These are phyloP conservation scores for Allacma fusca DNA, from an alignment of 2,888 invertebrate genomes.

Conservation along the genomic window DNA sequence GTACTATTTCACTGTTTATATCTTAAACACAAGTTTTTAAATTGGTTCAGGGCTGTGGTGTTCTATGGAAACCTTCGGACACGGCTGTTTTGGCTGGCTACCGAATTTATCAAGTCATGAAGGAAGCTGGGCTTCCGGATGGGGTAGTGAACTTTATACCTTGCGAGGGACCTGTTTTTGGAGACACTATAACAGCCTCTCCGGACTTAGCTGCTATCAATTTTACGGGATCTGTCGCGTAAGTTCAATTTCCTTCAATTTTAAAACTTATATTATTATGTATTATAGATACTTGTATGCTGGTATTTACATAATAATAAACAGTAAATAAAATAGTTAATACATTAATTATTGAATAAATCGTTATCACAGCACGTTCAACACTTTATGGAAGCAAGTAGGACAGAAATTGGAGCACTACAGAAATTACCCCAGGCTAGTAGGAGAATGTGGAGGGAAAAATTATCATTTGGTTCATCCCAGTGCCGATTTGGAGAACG, in stretches of 20 bases:
- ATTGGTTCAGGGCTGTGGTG: conserved; percentile 83
- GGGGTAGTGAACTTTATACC: conserved; percentile 98
- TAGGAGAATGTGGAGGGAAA: conserved; percentile 96
- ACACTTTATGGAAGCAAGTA: conserved; percentile 84
- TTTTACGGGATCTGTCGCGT: conserved; percentile 97
- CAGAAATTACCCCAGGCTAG: conserved; percentile 86
- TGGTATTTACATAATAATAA: too few species aligned
- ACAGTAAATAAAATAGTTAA: too few species aligned
- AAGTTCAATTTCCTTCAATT: conserved; percentile 64
- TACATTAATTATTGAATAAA: too few species aligned
- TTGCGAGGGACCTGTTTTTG: conserved; percentile 94
- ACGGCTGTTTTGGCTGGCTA: conserved; percentile 96
- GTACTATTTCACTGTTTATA: too few species aligned
- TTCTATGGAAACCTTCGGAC: conserved; percentile 98
- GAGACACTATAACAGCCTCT: conserved; percentile 85
- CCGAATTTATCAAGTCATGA: conserved; percentile 88
- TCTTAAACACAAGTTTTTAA: conserved; percentile 18
- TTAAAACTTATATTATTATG: too few species aligned
- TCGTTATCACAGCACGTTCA: not conserved
- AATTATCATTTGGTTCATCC: conserved; percentile 98
- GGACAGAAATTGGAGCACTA: conserved; percentile 77
- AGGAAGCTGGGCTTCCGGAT: conserved; percentile 94
- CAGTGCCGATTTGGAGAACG: conserved; percentile 83
- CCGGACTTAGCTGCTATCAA: conserved; percentile 91
- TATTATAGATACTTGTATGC: too few species aligned